phyloP scores from a whole-genome alignment of 2,888 invertebrate genomes.

The Epinotia ramella region DNA sequence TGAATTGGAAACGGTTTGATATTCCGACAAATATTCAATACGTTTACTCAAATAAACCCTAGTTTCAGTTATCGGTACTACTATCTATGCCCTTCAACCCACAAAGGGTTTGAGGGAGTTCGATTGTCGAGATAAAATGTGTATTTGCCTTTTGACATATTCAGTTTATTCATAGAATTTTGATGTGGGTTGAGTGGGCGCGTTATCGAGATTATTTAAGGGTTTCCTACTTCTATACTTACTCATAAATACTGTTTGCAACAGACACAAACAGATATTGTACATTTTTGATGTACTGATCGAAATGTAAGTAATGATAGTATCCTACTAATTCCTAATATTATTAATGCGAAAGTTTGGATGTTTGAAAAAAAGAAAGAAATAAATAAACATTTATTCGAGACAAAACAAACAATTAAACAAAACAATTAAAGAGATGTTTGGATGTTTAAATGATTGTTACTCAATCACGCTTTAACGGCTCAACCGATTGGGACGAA shows the following conservation, averaged over 20 bases:
- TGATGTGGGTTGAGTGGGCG: slow-evolving; percentile 54
- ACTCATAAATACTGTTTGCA: not conserved
- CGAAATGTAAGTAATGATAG: too few relatives aligned
- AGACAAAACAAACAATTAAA: too few relatives aligned
- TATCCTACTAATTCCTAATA: too few relatives aligned
- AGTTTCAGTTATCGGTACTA: slow-evolving; percentile 15
- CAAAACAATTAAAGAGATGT: too few relatives aligned
- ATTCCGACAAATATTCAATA: not conserved
- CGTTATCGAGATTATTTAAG: slow-evolving; percentile 33
- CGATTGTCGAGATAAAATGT: slow-evolving; percentile 68
- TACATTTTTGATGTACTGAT: too few relatives aligned
- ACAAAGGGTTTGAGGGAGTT: slow-evolving; percentile 56
- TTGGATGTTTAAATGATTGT: too few relatives aligned
- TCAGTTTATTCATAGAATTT: slow-evolving; percentile 75
- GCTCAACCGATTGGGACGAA: too few relatives aligned
- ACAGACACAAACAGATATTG: not conserved
- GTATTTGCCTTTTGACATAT: slow-evolving; percentile 65
- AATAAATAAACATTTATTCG: too few relatives aligned
- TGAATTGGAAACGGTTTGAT: not conserved
- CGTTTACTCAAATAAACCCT: not conserved
- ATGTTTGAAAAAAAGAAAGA: too few relatives aligned
- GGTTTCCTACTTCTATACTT: not conserved
- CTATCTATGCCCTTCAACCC: slow-evolving; percentile 14
- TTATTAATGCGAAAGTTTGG: too few relatives aligned
- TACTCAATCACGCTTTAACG: too few relatives aligned